Evolutionary conservation across 2,113 vertebrate species (phyloP).

Genomic region (Grammomys dolichurus): DNA sequence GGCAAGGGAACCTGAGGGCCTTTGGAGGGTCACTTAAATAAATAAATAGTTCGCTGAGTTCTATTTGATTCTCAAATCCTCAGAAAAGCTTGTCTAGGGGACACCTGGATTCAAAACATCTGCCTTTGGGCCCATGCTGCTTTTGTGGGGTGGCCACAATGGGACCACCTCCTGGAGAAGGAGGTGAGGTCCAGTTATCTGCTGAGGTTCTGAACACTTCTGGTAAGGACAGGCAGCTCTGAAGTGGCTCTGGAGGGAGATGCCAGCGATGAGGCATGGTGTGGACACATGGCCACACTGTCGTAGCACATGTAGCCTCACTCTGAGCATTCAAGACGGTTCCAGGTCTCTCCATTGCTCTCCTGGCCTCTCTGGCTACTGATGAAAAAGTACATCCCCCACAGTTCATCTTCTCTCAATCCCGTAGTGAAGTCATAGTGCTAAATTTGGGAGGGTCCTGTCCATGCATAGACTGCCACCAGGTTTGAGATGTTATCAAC

Average conservation of each 20-base stretch:
- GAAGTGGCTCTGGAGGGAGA: slow-evolving; percentile 70
- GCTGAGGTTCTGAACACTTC: slow-evolving; percentile 60
- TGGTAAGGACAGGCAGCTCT: slow-evolving; percentile 51
- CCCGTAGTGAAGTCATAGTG: slow-evolving; percentile 71
- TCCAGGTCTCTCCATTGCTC: slow-evolving; percentile 70
- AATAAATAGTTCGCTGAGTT: slow-evolving; percentile 71
- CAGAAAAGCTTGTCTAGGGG: slow-evolving; percentile 51
- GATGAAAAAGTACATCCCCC: slow-evolving; percentile 68
- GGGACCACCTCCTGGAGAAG: slow-evolving; percentile 55
- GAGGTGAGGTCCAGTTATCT: slow-evolving; percentile 59
- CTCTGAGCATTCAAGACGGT: slow-evolving; percentile 56
- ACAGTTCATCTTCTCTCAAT: slow-evolving; percentile 72
- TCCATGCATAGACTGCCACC: slow-evolving; percentile 65
- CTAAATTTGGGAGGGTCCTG: slow-evolving; percentile 78
- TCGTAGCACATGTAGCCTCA: slow-evolving; percentile 29
- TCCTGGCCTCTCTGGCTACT: slow-evolving; percentile 79
- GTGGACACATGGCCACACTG: not conserved
- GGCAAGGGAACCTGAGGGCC: slow-evolving; percentile 54
- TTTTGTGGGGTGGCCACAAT: slow-evolving; percentile 14
- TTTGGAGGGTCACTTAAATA: slow-evolving; percentile 58
- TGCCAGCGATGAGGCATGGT: slow-evolving; percentile 59
- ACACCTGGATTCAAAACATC: slow-evolving; percentile 42
- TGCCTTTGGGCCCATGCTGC: slow-evolving; percentile 57
- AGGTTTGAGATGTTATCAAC: slow-evolving; percentile 74
- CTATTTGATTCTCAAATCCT: slow-evolving; percentile 26